Evolutionary conservation across 1,140 invertebrate species (phyloP).

Genomic region (Piezodorus guildinii): DNA sequence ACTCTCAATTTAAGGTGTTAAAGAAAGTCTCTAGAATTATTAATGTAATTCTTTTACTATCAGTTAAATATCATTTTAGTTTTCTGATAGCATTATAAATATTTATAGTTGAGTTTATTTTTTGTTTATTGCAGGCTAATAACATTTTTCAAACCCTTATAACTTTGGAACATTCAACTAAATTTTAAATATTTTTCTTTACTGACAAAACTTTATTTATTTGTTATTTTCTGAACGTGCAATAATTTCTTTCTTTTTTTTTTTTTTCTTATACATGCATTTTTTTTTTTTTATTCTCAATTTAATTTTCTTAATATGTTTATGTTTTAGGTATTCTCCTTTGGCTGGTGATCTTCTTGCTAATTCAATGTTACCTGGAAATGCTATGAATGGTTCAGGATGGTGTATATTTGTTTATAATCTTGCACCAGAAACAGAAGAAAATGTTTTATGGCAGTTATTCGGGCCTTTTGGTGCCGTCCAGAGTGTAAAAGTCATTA

Average conservation of each 20-base stretch:
- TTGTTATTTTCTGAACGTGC: not conserved
- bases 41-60: too few relatives aligned
- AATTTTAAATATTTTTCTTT: too few relatives aligned
- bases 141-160: too few relatives aligned
- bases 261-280: too few relatives aligned
- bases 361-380: constrained; percentile 72
- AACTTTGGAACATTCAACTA: too few relatives aligned
- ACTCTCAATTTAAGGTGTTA: too few relatives aligned
- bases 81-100: too few relatives aligned
- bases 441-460: constrained; percentile 96
- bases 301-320: not conserved
- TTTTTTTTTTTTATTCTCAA: not conserved
- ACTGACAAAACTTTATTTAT: not conserved
- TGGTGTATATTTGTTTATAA: constrained; percentile 99
- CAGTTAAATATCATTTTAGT: too few relatives aligned
- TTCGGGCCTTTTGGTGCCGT: constrained; percentile 99
- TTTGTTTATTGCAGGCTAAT: too few relatives aligned
- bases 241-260: too few relatives aligned
- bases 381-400: constrained; percentile 69
- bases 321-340: constrained; percentile 73
- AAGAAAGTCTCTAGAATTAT: too few relatives aligned
- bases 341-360: constrained; percentile 83
- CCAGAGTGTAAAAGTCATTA: constrained; percentile 94
- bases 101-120: too few relatives aligned
- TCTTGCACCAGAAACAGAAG: constrained; percentile 93